Conservation (phyloP, 2,888 invertebrate genomes). For the Eilema sororculum region DNA sequence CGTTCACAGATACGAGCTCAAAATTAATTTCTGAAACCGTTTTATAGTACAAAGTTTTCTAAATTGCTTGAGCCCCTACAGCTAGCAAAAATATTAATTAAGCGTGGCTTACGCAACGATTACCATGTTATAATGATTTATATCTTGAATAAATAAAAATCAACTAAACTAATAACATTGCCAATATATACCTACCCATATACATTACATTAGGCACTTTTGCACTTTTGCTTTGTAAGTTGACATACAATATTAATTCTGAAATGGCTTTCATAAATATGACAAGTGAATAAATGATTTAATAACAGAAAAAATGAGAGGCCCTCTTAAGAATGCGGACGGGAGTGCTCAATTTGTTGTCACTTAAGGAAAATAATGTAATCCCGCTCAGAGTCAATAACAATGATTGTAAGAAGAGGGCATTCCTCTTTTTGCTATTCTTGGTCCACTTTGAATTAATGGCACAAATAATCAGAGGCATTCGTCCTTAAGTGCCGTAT, state of each 20-base stretch:
- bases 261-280: conserved; percentile 10
- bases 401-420: conserved; percentile 30
- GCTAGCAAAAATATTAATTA: conserved; percentile 55
- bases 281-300: conserved; percentile 18
- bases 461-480: neutral
- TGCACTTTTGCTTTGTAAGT: neutral
- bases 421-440: conserved; percentile 12
- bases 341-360: conserved; percentile 28
- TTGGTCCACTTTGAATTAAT: conserved; percentile 4
- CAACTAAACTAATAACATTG: neutral
- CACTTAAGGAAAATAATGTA: conserved; percentile 44
- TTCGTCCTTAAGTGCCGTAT: neutral
- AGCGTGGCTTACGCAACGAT: conserved; percentile 37
- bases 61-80: conserved; percentile 52
- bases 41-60: conserved; percentile 55
- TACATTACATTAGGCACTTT: neutral
- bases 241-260: conserved; percentile 8
- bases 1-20: conserved; percentile 64
- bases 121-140: conserved; percentile 45
- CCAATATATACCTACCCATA: neutral
- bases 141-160: conserved; percentile 33
- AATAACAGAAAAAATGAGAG: conserved; percentile 13
- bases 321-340: conserved; percentile 8
- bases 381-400: conserved; percentile 37
- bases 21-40: conserved; percentile 71